phyloP scores from a whole-genome alignment of 2,113 vertebrate genomes.

The Syrmaticus mikado region DNA sequence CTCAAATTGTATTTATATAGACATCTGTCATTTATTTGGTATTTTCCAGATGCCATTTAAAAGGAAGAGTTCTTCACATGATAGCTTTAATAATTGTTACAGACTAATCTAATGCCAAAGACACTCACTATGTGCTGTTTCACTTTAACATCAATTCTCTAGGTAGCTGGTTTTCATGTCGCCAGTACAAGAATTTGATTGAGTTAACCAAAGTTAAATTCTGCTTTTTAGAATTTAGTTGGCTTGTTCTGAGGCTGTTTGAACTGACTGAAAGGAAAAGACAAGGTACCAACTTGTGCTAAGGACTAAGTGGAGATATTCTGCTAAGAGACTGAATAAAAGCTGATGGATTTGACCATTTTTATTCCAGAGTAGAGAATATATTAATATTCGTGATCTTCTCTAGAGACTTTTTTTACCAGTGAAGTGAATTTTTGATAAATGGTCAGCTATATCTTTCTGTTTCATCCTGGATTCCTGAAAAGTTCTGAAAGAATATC shows the following conservation, averaged over 20 bases:
- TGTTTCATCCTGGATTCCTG: not conserved
- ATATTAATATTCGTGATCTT: not conserved
- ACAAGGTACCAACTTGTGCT: not conserved
- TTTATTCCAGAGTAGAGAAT: not conserved
- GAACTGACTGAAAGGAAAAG: not conserved
- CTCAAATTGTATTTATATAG: conserved; percentile 47
- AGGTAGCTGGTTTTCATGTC: not conserved
- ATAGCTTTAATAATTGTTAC: conserved; percentile 11
- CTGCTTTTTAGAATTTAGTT: not conserved
- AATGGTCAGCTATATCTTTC: not conserved
- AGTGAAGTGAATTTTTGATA: not conserved
- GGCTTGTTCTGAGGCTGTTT: not conserved
- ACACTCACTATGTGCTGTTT: not conserved
- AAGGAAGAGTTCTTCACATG: not conserved
- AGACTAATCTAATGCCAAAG: not conserved
- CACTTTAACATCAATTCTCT: not conserved
- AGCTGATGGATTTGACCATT: fast-evolving
- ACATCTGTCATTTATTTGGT: conserved; percentile 28
- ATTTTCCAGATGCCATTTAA: conserved; percentile 15
- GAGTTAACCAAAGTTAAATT: not conserved
- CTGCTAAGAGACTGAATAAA: not conserved
- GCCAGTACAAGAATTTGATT: not conserved
- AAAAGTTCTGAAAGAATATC: not conserved
- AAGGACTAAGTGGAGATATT: not conserved
- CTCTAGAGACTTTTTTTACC: not conserved